Base-by-base conservation (phyloP, 2,888 invertebrate genomes). In the Drosophila melanosoma region DNA sequence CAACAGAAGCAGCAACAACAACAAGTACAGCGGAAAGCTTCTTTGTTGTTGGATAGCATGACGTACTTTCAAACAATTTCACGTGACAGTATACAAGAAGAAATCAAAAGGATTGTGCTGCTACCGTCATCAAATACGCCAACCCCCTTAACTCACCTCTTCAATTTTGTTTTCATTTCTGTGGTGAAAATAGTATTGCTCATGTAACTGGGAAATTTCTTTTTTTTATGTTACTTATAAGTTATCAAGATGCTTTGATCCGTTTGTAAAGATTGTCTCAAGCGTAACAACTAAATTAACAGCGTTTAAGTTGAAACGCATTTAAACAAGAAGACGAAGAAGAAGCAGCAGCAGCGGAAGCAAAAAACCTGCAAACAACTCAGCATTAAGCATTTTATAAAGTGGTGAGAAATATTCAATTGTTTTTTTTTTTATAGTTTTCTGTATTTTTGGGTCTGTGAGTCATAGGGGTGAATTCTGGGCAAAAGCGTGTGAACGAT, bases 271-370 rank as follows among this genome's bases (percentile, higher is more conserved):
- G 60, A 45, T 70, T 58, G 77, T 69, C 64, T 89, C 76, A 87
- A 89, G 87, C 85, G 85, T 83, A 84, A 86, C 85, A 89, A 75
- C 85, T 81, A 81, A 86, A 86, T 86, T 89, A 86, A 86, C 87
- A 86, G 65, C 79, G 84, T 87, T 85, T 85, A 85, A 79, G 68
- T 61, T 76, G 81, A 88, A 75, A 86, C 79, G 87, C 68, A 82
- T 76, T 79, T 62, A 40, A 81, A 78, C 36, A 53, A 69, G 53
- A 38, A 61, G 23, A 23, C 15, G 45, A 29, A 11, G 26, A 29
- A 53, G 42, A 33, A 38, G 26, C 35, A 42, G 48, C 23, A 35
- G 38, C 38, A 61, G 51, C 15, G 58, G 67, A 66, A 60, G 58
- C 56, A 45, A 42, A 23, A 11, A 57, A 56, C 38, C 0, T n/a